Conservation (phyloP, 2,797 vertebrate species). For the Halcyon badia region DNA sequence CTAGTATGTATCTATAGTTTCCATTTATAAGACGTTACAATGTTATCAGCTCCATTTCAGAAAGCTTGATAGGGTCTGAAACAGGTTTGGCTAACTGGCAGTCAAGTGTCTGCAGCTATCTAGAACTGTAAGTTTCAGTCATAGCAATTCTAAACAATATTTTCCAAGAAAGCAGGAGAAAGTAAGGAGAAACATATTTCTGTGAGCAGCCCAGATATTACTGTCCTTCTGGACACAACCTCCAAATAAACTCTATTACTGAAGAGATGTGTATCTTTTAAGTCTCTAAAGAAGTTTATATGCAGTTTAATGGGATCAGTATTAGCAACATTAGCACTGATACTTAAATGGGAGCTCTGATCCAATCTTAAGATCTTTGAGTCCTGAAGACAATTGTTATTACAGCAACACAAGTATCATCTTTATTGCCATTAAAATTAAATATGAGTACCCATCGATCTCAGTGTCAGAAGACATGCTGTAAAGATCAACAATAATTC, state of each 20-base stretch:
- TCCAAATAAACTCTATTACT: not conserved
- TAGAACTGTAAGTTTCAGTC: not conserved
- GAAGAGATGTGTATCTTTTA: not conserved
- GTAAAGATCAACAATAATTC: conserved; percentile 61
- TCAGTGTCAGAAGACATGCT: not conserved
- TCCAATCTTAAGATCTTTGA: not conserved
- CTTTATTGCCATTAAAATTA: conserved; percentile 54
- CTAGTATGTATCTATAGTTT: not conserved
- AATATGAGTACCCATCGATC: conserved; percentile 41
- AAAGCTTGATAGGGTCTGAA: not conserved
- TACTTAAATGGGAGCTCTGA: not conserved
- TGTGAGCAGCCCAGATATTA: not conserved
- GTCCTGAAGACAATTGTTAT: conserved; percentile 21
- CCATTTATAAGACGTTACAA: not conserved
- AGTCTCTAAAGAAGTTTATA: not conserved
- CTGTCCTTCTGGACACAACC: not conserved
- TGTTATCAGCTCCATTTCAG: not conserved
- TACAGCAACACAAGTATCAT: not conserved
- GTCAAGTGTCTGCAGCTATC: not conserved
- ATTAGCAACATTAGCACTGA: conserved; percentile 7
- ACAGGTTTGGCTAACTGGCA: not conserved
- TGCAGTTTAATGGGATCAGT: conserved; percentile 11
- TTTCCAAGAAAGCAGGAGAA: not conserved
- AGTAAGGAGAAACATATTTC: not conserved
- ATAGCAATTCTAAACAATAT: not conserved